phyloP scores from a whole-genome alignment of 1,140 invertebrate species.

The Bombus breviceps region DNA sequence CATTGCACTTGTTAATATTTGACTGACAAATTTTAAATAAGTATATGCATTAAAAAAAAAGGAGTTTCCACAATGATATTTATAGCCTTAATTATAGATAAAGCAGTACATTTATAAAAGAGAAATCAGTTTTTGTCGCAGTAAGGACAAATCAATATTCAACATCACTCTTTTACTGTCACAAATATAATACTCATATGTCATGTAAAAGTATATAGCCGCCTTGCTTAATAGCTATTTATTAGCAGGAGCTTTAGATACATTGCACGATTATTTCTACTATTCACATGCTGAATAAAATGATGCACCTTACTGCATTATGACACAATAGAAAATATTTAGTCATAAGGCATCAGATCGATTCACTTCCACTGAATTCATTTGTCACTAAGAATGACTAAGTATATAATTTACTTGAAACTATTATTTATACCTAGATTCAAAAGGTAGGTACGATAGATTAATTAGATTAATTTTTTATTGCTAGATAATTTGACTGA shows the following conservation, averaged over 20 bases:
- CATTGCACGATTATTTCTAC: conserved; percentile 68
- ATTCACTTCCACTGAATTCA: conserved; percentile 43
- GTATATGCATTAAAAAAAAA: neutral
- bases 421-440: conserved; percentile 62
- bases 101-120: conserved; percentile 17
- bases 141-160: conserved; percentile 42
- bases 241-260: conserved; percentile 66
- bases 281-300: conserved; percentile 70
- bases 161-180: conserved; percentile 20
- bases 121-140: conserved; percentile 27
- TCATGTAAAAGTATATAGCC: conserved; percentile 29
- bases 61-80: neutral
- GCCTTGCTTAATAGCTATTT: conserved; percentile 52
- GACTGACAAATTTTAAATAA: neutral
- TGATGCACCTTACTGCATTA: conserved; percentile 67
- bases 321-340: conserved; percentile 68
- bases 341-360: conserved; percentile 72
- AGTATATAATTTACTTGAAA: conserved; percentile 62
- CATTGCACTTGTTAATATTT: conserved; percentile 46
- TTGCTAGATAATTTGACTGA: conserved; percentile 79
- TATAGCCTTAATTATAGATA: neutral
- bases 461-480: conserved; percentile 73
- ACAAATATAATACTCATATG: conserved; percentile 32
- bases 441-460: conserved; percentile 64
- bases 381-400: conserved; percentile 58